These are phyloP conservation scores for Corythornis cristatus DNA, from an alignment of 2,113 vertebrate species.

Conservation along the genomic window DNA sequence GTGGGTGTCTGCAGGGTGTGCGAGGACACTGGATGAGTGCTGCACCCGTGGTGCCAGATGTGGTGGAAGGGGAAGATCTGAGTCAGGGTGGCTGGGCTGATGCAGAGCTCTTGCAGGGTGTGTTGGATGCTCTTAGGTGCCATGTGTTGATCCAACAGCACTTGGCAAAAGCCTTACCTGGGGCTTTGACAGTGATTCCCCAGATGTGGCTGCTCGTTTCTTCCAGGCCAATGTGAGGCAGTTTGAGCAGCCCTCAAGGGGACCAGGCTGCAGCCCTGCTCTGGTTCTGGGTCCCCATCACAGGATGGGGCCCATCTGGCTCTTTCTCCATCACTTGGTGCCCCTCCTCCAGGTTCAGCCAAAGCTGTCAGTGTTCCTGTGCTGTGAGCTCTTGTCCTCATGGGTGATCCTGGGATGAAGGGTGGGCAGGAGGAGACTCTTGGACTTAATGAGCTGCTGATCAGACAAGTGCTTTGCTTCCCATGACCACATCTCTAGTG, in stretches of 20 bases:
- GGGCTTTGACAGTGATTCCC: background rate
- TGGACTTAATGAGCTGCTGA: accelerated
- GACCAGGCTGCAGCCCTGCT: background rate
- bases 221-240: accelerated
- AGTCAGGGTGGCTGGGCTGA: accelerated
- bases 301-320: background rate
- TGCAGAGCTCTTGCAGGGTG: background rate
- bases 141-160: background rate
- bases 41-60: accelerated
- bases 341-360: background rate
- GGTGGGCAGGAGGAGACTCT: background rate
- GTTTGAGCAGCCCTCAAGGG: background rate
- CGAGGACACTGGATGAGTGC: background rate
- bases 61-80: background rate
- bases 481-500: accelerated
- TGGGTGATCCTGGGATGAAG: background rate
- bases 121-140: accelerated
- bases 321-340: background rate
- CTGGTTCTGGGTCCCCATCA: background rate
- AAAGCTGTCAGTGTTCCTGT: background rate
- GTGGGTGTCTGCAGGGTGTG: background rate
- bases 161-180: background rate
- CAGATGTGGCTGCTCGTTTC: background rate
- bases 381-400: background rate
- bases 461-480: accelerated